Evolutionary conservation across 2,797 vertebrate species (phyloP).

Genomic region (Carcharodon carcharias): DNA sequence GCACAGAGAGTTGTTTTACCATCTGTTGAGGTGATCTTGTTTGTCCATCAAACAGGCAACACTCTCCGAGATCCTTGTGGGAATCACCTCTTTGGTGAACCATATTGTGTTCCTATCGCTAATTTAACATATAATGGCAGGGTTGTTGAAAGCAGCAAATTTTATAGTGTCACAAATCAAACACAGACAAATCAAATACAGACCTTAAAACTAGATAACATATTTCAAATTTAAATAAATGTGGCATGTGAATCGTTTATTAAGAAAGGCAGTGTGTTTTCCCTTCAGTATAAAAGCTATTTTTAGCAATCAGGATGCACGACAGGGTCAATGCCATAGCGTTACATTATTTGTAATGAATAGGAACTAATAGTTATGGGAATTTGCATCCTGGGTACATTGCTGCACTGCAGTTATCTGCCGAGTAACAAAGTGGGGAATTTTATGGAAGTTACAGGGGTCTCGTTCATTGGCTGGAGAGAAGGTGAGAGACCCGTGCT

Average conservation of each 20-base stretch:
- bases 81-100: neutral
- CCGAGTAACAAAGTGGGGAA: no score
- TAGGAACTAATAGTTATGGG: neutral
- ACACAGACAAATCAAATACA: neutral
- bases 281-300: neutral
- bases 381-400: no score
- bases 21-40: neutral
- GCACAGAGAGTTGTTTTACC: neutral
- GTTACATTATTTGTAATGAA: no score
- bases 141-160: neutral
- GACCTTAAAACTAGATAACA: neutral
- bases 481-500: no score
- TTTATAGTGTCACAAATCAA: neutral
- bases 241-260: neutral
- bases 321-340: neutral
- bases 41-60: neutral
- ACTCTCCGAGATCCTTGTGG: neutral
- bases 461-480: no score
- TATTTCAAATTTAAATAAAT: neutral
- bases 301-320: neutral
- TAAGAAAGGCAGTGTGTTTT: neutral
- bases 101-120: neutral
- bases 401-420: no score
- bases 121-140: neutral
- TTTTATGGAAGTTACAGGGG: no score